Evolutionary conservation across 2,888 invertebrate genomes (phyloP).

Genomic region (Drosophila mimetica): DNA sequence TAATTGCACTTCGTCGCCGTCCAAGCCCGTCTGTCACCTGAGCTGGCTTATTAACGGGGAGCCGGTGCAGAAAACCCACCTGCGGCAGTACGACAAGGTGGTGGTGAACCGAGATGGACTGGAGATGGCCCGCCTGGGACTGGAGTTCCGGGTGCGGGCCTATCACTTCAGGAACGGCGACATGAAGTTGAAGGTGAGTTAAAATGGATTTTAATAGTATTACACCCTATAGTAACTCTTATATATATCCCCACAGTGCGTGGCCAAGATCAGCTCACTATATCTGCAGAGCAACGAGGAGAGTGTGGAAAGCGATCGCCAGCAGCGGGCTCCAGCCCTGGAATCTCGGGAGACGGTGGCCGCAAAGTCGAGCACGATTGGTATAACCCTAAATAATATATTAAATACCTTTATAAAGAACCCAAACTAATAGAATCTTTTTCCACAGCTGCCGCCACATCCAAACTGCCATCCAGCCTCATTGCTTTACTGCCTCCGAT

Average conservation of each 20-base stretch:
- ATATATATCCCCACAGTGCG: conserved; percentile 86
- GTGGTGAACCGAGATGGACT: conserved; percentile 87
- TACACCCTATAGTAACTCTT: rapidly evolving
- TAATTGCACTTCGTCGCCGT: conserved; percentile 93
- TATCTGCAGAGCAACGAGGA: conserved; percentile 95
- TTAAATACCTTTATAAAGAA: rapidly evolving
- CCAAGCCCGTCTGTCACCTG: conserved; percentile 92
- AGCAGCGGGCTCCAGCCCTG: conserved; percentile 89
- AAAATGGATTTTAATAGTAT: too few species aligned
- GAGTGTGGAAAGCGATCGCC: conserved; percentile 91
- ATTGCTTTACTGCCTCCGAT: conserved; percentile 53
- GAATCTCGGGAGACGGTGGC: conserved; percentile 90
- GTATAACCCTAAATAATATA: conserved; percentile 79
- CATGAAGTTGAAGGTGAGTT: conserved; percentile 90
- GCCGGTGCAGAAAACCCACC: conserved; percentile 86
- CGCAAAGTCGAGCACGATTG: conserved; percentile 89
- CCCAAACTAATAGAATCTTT: background rate
- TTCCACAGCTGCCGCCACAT: conserved; percentile 54
- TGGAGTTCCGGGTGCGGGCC: conserved; percentile 91
- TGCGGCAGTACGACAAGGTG: conserved; percentile 85
- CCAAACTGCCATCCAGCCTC: conserved; percentile 51
- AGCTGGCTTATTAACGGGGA: conserved; percentile 95
- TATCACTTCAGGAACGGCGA: conserved; percentile 93
- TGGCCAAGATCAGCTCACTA: conserved; percentile 93
- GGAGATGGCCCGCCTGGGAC: conserved; percentile 90